phyloP scores from a whole-genome alignment of 1,140 invertebrate genomes.

The Bombyx mandarina region DNA sequence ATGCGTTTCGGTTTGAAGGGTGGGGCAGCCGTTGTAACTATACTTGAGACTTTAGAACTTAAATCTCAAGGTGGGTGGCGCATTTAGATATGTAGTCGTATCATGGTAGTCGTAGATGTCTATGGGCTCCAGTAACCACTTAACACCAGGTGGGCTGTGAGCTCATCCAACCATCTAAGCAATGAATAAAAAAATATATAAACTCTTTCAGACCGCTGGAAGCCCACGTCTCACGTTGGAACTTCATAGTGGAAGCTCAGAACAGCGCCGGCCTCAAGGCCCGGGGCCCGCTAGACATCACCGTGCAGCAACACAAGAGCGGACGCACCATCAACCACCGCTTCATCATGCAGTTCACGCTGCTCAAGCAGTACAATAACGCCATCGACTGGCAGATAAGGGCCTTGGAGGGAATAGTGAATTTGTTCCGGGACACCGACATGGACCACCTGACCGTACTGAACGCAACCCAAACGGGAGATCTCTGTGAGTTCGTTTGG shows the following conservation, averaged over 20 bases:
- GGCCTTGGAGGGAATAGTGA: slow-evolving; percentile 77
- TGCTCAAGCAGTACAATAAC: slow-evolving; percentile 72
- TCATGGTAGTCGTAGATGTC: too few relatives aligned
- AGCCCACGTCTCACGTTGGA: slow-evolving; percentile 87
- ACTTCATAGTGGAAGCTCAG: slow-evolving; percentile 82
- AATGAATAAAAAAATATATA: background rate
- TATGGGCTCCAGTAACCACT: too few relatives aligned
- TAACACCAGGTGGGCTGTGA: too few relatives aligned
- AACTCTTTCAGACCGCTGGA: slow-evolving; percentile 79
- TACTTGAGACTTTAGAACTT: too few relatives aligned
- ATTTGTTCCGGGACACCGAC: slow-evolving; percentile 79
- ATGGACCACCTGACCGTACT: slow-evolving; percentile 79
- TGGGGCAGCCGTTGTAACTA: too few relatives aligned
- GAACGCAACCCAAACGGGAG: slow-evolving; percentile 72
- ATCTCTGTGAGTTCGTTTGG: slow-evolving; percentile 82
- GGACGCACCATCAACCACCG: slow-evolving; percentile 86
- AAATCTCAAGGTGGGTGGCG: too few relatives aligned
- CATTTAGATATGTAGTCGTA: too few relatives aligned
- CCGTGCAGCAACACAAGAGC: slow-evolving; percentile 86
- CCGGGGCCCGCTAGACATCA: slow-evolving; percentile 80
- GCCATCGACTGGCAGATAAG: slow-evolving; percentile 81
- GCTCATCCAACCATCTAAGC: too few relatives aligned
- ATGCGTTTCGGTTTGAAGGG: too few relatives aligned
- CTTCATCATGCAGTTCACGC: slow-evolving; percentile 79
- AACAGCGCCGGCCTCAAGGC: slow-evolving; percentile 81